Percentiles rank a stretch among this genome's conserved stretches.
Conservation (phyloP, 2,797 vertebrate species). For the Gadopsis marmoratus region DNA sequence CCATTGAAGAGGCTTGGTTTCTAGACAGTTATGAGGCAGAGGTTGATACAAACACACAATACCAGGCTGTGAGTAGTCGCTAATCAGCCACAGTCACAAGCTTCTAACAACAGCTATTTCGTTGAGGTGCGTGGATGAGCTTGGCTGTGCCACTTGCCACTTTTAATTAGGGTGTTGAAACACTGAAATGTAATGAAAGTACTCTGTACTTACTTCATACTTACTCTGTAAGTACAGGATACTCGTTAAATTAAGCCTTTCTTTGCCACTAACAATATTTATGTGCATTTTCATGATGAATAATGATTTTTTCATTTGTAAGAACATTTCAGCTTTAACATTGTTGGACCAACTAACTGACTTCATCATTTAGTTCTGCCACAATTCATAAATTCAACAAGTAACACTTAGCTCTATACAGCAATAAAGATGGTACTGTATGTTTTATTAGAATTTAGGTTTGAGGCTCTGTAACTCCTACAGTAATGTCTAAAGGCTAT, state of each 20-base stretch:
- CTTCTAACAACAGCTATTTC: not conserved
- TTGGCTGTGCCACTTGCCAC: not conserved
- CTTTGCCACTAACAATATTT: no score
- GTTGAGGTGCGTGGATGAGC: not conserved
- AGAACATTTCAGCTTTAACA: not conserved
- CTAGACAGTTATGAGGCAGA: not conserved
- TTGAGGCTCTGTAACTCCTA: slow-evolving; percentile 9
- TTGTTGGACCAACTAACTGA: not conserved
- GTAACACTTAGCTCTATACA: not conserved
- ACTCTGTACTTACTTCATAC: no score
- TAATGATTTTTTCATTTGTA: no score
- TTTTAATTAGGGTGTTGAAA: slow-evolving; percentile 5
- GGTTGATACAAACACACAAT: not conserved
- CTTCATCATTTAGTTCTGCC: not conserved
- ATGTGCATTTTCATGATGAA: no score
- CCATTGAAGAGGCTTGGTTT: not conserved
- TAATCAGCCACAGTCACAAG: not conserved
- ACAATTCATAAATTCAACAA: not conserved
- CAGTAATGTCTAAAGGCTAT: slow-evolving; percentile 16
- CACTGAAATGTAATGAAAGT: not conserved
- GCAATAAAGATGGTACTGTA: not conserved
- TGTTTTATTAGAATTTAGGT: slow-evolving; percentile 9
- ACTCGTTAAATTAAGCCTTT: no score
- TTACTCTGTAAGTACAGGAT: no score
- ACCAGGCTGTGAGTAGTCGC: not conserved